phyloP scores from a whole-genome alignment of 2,797 vertebrate genomes.

The Acipenser transmontanus region DNA sequence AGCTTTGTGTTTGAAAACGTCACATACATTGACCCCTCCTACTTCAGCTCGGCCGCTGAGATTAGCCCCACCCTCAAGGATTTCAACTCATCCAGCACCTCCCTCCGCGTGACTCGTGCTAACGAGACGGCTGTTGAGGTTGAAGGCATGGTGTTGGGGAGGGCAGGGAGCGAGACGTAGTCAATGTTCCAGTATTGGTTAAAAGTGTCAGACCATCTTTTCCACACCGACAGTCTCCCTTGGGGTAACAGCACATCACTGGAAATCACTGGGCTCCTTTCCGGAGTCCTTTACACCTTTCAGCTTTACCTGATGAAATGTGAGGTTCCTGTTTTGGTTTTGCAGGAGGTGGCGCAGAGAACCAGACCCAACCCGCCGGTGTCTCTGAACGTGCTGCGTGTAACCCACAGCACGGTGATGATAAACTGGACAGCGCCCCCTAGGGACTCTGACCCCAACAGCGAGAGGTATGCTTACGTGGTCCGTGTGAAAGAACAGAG shows the following conservation, averaged over 20 bases:
- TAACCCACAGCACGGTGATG: not conserved
- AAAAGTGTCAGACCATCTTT: constrained; percentile 15
- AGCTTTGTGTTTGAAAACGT: constrained; percentile 15
- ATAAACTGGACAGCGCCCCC: constrained; percentile 12
- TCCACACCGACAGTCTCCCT: constrained; percentile 9
- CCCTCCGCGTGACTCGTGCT: not conserved
- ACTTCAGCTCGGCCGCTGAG: constrained; percentile 13
- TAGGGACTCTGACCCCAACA: constrained; percentile 13
- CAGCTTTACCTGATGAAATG: constrained; percentile 7
- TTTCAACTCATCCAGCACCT: constrained; percentile 8
- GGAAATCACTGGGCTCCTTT: constrained; percentile 11
- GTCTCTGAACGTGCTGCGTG: constrained; percentile 3
- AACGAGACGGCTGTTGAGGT: constrained; percentile 6
- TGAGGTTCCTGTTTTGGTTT: constrained; percentile 12
- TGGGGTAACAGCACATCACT: not conserved
- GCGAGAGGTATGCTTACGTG: constrained; percentile 1
- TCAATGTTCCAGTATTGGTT: constrained; percentile 1
- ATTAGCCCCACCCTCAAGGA: constrained; percentile 5
- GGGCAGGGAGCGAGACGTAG: not conserved
- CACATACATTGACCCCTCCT: not conserved
- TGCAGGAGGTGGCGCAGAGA: not conserved
- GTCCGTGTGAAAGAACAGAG: not conserved
- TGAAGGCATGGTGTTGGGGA: not conserved
- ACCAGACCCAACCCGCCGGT: constrained; percentile 3
- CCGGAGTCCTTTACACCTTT: constrained; percentile 14